Evolutionary conservation across 2,888 invertebrate species (phyloP).

Genomic region (Pseudoips prasinana): DNA sequence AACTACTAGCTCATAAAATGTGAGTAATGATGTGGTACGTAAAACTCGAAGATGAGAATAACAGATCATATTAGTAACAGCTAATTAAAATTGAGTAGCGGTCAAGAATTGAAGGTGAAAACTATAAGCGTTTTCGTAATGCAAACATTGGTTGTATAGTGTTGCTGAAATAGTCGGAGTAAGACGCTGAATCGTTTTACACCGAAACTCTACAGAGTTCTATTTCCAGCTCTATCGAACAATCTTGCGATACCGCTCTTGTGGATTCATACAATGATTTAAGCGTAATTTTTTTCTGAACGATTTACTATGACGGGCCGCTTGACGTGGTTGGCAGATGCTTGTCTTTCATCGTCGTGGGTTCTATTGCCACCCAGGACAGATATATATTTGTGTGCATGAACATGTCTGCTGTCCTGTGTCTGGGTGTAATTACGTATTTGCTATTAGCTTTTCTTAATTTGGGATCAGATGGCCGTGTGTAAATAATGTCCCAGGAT

Average conservation of each 20-base stretch:
- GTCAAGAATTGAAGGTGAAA: constrained; percentile 54
- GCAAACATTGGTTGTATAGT: constrained; percentile 48
- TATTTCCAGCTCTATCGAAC: constrained; percentile 69
- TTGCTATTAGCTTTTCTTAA: no score
- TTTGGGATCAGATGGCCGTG: no score
- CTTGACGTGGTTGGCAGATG: no score
- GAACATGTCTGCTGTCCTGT: no score
- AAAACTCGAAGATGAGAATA: constrained; percentile 20
- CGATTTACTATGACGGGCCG: no score
- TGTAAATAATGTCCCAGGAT: no score
- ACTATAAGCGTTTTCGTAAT: constrained; percentile 57
- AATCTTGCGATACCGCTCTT: constrained; percentile 54
- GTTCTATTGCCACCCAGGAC: no score
- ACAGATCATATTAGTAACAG: not conserved
- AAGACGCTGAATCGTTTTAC: constrained; percentile 65
- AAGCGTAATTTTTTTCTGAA: constrained; percentile 44
- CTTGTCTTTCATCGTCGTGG: no score
- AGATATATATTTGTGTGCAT: no score
- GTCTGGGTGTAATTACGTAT: no score
- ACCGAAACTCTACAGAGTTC: constrained; percentile 55
- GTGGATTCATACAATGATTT: constrained; percentile 61
- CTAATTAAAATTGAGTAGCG: constrained; percentile 25
- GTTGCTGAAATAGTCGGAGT: constrained; percentile 56
- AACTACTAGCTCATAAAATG: not conserved
- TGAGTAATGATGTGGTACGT: constrained; percentile 9